Evolutionary conservation across 2,888 invertebrate species (phyloP), one percentile per base, ranked within the genome.

Genomic region (Drosophila recens): DNA sequence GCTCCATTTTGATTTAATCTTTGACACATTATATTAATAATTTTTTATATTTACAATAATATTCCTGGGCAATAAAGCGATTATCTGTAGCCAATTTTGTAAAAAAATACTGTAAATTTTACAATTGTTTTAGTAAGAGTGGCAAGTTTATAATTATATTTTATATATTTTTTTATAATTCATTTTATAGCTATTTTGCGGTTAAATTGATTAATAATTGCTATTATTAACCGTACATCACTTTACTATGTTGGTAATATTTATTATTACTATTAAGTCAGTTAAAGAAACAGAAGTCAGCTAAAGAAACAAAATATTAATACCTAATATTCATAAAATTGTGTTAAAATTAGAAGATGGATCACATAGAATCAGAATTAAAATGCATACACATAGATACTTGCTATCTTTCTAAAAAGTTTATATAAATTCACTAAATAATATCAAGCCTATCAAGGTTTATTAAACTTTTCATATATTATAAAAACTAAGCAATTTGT

Each of bases 401-500:
- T n/a, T 40, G 6, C 38, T 6, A 8, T n/a, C n/a, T n/a, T 36
- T n/a, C 1, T 15, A 5, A 33, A 15, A 11, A 11, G 10, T 10
- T 23, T 20, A 9, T n/a, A 13, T 33, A 17, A 49, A 17, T 15
- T 30, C 3, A 4, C 23, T 30, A n/a, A 52, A 38, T 4, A n/a
- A 52, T 13, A 20, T 13, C 20, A 23, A 8, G 8, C 10, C 10
- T 23, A 23, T 15, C 38, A 15, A 38, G 11, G n/a, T 52, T 27
- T 40, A 27, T 5, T 15, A 15, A n/a, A 36, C 8, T 17, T 17
- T 48, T 40, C 6, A 11, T 27, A 13, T 48, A 30, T 15, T 15
- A 13, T 34, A 48, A 17, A 46, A 13, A 17, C 5, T 27, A 49
- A 23, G 23, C 11, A 52, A 38, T 52, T 51, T 51, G 49, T 45